These are phyloP conservation scores for Lamproptera curius DNA, from an alignment of 2,888 invertebrate genomes.

Conservation along the genomic window DNA sequence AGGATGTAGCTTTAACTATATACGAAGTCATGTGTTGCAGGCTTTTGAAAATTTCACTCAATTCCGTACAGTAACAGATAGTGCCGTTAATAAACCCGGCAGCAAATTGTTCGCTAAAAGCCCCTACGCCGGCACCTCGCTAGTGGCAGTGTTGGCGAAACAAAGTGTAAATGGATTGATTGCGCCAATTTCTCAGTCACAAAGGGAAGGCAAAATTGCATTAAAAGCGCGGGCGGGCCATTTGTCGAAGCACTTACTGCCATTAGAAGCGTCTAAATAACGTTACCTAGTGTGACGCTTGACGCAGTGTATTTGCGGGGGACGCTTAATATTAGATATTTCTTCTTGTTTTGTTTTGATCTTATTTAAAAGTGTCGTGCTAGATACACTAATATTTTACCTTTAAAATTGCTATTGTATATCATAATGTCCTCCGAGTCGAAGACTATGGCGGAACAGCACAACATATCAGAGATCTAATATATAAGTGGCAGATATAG, in stretches of 20 bases:
- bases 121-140: slow-evolving; percentile 37
- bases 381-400: no score
- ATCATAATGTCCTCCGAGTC: no score
- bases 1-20: no score
- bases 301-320: slow-evolving; percentile 35
- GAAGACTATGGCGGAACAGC: no score
- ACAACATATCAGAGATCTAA: no score
- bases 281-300: slow-evolving; percentile 63
- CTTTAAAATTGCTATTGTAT: no score
- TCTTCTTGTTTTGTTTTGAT: no score
- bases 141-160: slow-evolving; percentile 66
- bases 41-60: not conserved
- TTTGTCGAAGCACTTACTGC: slow-evolving; percentile 73
- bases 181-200: slow-evolving; percentile 74
- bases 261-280: slow-evolving; percentile 72
- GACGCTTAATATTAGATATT: slow-evolving; percentile 25
- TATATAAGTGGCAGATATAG: no score
- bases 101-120: slow-evolving; percentile 62
- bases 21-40: no score
- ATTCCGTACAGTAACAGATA: slow-evolving; percentile 15
- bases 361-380: no score
- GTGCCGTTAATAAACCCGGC: slow-evolving; percentile 30
- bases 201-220: slow-evolving; percentile 75
- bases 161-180: slow-evolving; percentile 80
- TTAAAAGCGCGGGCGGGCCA: slow-evolving; percentile 75